phyloP scores from a whole-genome alignment of 2,888 invertebrate genomes.

The Ptilodon capucinus region DNA sequence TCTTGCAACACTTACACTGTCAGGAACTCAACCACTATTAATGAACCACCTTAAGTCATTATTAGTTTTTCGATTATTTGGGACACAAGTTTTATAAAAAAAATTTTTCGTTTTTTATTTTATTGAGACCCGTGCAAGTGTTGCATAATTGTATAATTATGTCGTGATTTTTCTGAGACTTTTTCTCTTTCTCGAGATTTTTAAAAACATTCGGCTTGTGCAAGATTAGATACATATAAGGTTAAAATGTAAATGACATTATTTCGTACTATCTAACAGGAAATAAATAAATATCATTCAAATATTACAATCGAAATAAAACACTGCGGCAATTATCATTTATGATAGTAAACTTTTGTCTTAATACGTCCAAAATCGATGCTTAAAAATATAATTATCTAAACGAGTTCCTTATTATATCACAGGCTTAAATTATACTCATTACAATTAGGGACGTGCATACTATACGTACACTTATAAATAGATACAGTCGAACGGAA shows the following conservation, averaged over 20 bases:
- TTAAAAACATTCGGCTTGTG: neutral
- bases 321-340: constrained; percentile 24
- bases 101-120: too few species aligned
- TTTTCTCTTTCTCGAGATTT: neutral
- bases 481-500: constrained; percentile 70
- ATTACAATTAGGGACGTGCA: constrained; percentile 79
- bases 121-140: too few species aligned
- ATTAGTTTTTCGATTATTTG: neutral
- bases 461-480: constrained; percentile 77
- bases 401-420: constrained; percentile 77
- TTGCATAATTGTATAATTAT: neutral
- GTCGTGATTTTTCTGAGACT: too few species aligned
- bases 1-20: constrained; percentile 18
- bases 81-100: neutral
- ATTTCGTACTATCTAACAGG: neutral
- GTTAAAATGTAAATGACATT: neutral
- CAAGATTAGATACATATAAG: neutral
- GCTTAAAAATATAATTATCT: constrained; percentile 66
- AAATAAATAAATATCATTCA: neutral
- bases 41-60: too few species aligned
- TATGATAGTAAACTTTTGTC: constrained; percentile 40
- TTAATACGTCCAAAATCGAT: constrained; percentile 52
- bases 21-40: too few species aligned
- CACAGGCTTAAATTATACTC: constrained; percentile 81
- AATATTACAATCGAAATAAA: constrained; percentile 8